phyloP scores from a whole-genome alignment of 2,797 vertebrate genomes.

The Phataginus tetradactyla region DNA sequence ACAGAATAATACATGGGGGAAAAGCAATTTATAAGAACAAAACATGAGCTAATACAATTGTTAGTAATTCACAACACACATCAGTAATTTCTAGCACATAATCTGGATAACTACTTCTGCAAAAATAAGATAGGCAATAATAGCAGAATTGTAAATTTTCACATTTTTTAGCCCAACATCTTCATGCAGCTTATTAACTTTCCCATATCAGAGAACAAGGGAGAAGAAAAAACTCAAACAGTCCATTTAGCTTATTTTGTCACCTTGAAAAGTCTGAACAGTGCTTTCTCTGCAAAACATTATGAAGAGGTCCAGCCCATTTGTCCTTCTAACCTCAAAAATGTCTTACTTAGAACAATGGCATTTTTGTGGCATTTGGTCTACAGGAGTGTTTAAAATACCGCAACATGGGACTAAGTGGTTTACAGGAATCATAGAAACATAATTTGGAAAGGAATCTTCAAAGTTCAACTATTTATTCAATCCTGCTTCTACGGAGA shows the following conservation, averaged over 20 bases:
- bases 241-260: conserved; percentile 23
- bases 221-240: conserved; percentile 10
- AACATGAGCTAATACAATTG: conserved; percentile 1
- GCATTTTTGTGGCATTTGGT: conserved; percentile 52
- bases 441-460: conserved; percentile 43
- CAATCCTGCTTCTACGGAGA: not conserved
- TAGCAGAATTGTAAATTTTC: not conserved
- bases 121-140: not conserved
- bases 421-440: conserved; percentile 56
- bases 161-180: not conserved
- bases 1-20: not conserved
- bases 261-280: conserved; percentile 56
- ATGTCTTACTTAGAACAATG: conserved; percentile 54
- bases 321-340: conserved; percentile 66
- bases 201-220: not conserved
- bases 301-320: conserved; percentile 38
- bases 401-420: conserved; percentile 29
- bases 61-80: not conserved
- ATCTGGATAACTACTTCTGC: not conserved
- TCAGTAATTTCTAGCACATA: not conserved
- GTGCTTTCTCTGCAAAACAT: conserved; percentile 54
- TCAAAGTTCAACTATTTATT: conserved; percentile 20
- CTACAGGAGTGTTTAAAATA: conserved; percentile 60
- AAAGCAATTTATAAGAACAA: conserved; percentile 21
- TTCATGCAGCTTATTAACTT: not conserved